Percentiles rank a stretch among this genome's conserved stretches.
Conservation (phyloP, 1,140 invertebrate species). For the Bilobella aurantiaca region DNA sequence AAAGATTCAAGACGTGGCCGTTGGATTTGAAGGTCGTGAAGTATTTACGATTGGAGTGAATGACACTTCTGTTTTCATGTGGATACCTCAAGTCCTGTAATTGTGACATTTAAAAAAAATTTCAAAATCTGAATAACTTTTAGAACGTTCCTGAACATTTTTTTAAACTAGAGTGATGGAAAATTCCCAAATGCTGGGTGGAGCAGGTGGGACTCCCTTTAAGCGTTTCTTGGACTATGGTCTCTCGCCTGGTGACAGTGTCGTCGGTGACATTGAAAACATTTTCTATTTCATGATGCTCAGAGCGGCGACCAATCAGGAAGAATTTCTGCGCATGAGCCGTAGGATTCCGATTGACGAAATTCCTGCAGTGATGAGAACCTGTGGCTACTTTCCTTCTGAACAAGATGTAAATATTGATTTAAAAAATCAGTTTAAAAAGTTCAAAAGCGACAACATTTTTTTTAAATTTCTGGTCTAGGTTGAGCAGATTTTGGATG, state of each 20-base stretch:
- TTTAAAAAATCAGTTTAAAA: neutral
- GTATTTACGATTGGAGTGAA: too few species aligned
- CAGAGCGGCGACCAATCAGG: constrained; percentile 55
- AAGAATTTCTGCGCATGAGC: constrained; percentile 46
- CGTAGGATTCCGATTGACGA: constrained; percentile 51
- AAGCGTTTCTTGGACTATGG: constrained; percentile 49
- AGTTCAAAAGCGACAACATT: neutral
- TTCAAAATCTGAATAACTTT: constrained; percentile 36
- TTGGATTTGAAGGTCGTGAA: too few species aligned
- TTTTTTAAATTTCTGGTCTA: constrained; percentile 36
- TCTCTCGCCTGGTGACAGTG: constrained; percentile 15
- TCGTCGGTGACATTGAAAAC: constrained; percentile 17
- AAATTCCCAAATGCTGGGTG: constrained; percentile 42
- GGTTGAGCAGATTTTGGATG: constrained; percentile 56
- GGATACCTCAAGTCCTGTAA: too few species aligned
- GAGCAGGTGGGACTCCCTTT: constrained; percentile 47
- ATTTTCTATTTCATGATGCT: constrained; percentile 46
- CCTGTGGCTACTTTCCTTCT: constrained; percentile 59
- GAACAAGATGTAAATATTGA: constrained; percentile 61
- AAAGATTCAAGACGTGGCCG: too few species aligned
- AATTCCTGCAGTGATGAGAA: constrained; percentile 58
- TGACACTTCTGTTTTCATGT: too few species aligned
- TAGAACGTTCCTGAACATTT: too few species aligned
- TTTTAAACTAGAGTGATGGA: constrained; percentile 45
- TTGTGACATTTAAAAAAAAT: neutral